These are phyloP conservation scores for Pteropus alecto DNA, from an alignment of 2,113 vertebrate species.

Conservation along the genomic window DNA sequence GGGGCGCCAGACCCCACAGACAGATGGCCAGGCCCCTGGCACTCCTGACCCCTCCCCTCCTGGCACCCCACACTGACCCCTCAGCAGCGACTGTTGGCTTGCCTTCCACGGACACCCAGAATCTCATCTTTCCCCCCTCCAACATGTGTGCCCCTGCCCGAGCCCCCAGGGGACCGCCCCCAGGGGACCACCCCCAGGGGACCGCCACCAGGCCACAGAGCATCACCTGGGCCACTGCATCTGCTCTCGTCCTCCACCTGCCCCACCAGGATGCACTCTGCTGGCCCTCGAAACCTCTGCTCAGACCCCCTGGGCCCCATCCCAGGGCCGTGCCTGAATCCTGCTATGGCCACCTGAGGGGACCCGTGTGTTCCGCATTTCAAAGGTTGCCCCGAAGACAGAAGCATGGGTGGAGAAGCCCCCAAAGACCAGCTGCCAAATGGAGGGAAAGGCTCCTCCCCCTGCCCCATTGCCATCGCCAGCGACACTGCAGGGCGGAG, in stretches of 20 bases:
- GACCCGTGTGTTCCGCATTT: background rate
- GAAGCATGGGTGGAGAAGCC: too few relatives aligned
- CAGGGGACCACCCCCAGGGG: too few relatives aligned
- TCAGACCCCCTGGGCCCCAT: accelerated
- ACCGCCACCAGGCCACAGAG: background rate
- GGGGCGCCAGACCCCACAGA: background rate
- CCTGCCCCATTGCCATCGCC: accelerated
- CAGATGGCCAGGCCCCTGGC: background rate
- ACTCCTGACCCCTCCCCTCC: too few relatives aligned
- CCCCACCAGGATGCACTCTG: background rate
- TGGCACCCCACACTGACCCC: accelerated
- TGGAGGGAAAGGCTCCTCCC: accelerated
- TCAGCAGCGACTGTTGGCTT: background rate
- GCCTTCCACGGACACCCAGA: background rate
- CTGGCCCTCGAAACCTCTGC: background rate
- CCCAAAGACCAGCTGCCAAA: accelerated
- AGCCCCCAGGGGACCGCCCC: too few relatives aligned
- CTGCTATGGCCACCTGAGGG: accelerated
- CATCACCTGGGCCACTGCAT: background rate
- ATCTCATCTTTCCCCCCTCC: too few relatives aligned
- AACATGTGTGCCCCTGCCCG: too few relatives aligned
- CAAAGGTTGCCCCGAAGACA: background rate
- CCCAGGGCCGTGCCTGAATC: background rate
- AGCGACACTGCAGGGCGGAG: accelerated
- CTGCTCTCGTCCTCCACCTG: background rate